phyloP scores from a whole-genome alignment of 2,888 invertebrate species.

The Calephelis perditalis region DNA sequence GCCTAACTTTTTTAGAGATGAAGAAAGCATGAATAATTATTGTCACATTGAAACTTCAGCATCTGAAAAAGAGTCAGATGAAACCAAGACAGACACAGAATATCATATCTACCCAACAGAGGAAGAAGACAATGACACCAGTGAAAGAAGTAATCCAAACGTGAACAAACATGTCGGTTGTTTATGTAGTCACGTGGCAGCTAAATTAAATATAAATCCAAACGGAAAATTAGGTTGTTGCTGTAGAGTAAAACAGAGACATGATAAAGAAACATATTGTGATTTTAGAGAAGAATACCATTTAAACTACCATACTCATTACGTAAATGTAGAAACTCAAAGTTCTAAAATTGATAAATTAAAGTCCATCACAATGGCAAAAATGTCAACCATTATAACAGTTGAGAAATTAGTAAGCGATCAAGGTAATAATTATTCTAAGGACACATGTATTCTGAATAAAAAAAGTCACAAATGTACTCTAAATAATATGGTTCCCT shows the following conservation, averaged over 20 bases:
- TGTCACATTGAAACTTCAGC: constrained; percentile 36
- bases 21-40: constrained; percentile 48
- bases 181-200: constrained; percentile 46
- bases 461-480: neutral
- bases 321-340: constrained; percentile 45
- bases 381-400: constrained; percentile 20
- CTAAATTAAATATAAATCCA: constrained; percentile 39
- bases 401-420: constrained; percentile 7
- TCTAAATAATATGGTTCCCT: neutral
- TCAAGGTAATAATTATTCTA: neutral
- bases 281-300: constrained; percentile 39
- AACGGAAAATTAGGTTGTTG: constrained; percentile 38
- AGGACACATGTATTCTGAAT: neutral
- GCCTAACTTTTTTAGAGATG: constrained; percentile 41
- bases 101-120: constrained; percentile 35
- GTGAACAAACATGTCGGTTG: constrained; percentile 33
- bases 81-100: constrained; percentile 16
- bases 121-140: constrained; percentile 21
- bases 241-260: constrained; percentile 32
- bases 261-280: constrained; percentile 42
- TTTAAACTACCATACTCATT: constrained; percentile 34
- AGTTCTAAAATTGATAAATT: constrained; percentile 36
- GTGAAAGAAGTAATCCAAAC: constrained; percentile 24
- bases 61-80: constrained; percentile 21
- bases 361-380: constrained; percentile 33